Conservation (phyloP, 2,888 invertebrate species). For the Sarcophaga variegata region DNA sequence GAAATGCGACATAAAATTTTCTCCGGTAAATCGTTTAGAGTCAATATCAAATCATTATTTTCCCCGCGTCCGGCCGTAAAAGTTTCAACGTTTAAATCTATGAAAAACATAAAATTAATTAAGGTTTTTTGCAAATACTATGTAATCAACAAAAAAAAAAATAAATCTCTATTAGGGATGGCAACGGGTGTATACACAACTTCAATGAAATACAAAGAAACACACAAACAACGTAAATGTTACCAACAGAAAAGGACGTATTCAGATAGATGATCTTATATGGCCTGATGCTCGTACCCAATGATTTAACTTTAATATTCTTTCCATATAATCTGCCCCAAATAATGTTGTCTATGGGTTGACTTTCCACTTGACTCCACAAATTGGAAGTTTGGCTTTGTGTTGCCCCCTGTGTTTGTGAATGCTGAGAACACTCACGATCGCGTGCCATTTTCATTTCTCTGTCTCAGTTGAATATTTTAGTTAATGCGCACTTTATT, state of each 20-base stretch:
- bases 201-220: constrained; percentile 5
- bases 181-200: background rate
- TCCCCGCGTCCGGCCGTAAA: constrained; percentile 82
- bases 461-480: background rate
- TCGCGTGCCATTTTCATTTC: constrained; percentile 75
- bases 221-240: constrained; percentile 65
- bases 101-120: background rate
- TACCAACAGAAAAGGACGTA: constrained; percentile 79
- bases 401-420: constrained; percentile 76
- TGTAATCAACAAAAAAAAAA: background rate
- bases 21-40: constrained; percentile 77
- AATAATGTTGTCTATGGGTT: constrained; percentile 79
- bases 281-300: constrained; percentile 78
- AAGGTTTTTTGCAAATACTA: background rate
- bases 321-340: constrained; percentile 81
- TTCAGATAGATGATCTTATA: constrained; percentile 77
- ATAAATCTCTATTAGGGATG: constrained; percentile 26
- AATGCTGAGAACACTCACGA: constrained; percentile 54
- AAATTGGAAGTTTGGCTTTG: constrained; percentile 78
- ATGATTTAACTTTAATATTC: constrained; percentile 79
- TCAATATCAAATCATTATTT: constrained; percentile 81
- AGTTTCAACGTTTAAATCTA: constrained; percentile 81
- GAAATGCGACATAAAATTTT: constrained; percentile 82
- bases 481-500: background rate
- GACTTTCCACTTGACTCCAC: constrained; percentile 80